These are phyloP conservation scores for Puntigrus tetrazona DNA, from an alignment of 2,113 vertebrate species.

Conservation along the genomic window DNA sequence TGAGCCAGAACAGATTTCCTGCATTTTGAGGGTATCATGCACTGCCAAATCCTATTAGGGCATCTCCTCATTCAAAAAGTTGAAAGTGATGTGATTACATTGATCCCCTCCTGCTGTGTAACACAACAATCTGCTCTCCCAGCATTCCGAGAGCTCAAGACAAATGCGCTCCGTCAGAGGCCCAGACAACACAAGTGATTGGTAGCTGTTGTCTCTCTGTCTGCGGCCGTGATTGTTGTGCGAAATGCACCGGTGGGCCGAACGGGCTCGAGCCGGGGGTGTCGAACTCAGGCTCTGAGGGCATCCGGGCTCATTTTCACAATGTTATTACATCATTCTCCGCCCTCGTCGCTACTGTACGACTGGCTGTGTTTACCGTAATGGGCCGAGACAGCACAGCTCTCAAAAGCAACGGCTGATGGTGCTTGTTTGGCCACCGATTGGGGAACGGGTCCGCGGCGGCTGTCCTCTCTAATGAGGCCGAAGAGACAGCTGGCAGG, in stretches of 20 bases:
- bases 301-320: constrained; percentile 4
- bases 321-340: constrained; percentile 34
- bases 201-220: not conserved
- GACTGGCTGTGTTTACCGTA: constrained; percentile 16
- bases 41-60: constrained; percentile 44
- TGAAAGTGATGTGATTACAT: constrained; percentile 45
- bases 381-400: constrained; percentile 36
- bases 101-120: constrained; percentile 43
- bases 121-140: constrained; percentile 24
- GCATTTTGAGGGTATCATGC: constrained; percentile 27
- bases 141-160: constrained; percentile 13
- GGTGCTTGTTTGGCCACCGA: not conserved
- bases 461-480: constrained; percentile 40
- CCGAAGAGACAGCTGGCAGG: constrained; percentile 38
- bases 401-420: constrained; percentile 4
- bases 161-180: constrained; percentile 16
- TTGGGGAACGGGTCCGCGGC: not conserved
- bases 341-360: not conserved
- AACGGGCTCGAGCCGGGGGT: not conserved
- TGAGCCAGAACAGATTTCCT: constrained; percentile 39
- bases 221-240: constrained; percentile 27
- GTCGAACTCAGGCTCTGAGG: not conserved
- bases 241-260: constrained; percentile 12
- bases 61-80: constrained; percentile 35
- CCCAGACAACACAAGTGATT: constrained; percentile 33